Base-by-base conservation (phyloP, 2,113 vertebrate genomes). In the Lycocorax pyrrhopterus region DNA sequence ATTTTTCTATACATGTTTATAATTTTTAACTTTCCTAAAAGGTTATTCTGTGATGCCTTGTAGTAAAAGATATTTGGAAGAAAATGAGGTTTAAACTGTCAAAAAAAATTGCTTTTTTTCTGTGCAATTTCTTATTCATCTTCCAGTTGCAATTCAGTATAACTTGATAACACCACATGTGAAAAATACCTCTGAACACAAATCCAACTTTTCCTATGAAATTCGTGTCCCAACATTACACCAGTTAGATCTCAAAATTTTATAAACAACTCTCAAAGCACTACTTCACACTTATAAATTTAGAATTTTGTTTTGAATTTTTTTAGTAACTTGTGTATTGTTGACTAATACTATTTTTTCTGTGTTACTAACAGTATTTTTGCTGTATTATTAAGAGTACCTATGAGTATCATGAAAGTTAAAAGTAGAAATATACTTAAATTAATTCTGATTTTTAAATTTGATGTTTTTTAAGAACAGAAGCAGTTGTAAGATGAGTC, bases 201-300 rank as follows among this genome's bases (percentile, higher is more conserved):
- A 83, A 73, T 46, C 2, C 7, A 12, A 22, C 4, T 43, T 52
- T 51, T 75, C 6, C 3, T 37, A 8, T 16, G 14, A 44, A 81
- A 82, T 44, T 71, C 0, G 0, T 33, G 8, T 33, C 23, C 13
- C 12, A 72, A 6, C 1, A 4, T 43, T 44, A 44, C 4, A 60
- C 4, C 6, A 64, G 12, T 14, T 15, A 73, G 30, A 46, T 37
- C 21, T 73, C 33, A 53, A 33, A 19, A 51, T 35, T 69, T 86
- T 62, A 26, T 12, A 49, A 19, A 8, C 8, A 26, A 3, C 30
- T 43, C 8, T 80, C 12, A 95, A 37, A 78, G 10, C 8, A 32
- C 8, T 55, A 7, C 9, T 75, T 80, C 43, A 51, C 4, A 23
- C 2, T 39, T 69, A 18, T 8, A 77, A 46, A 69, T 13, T 25